phyloP scores from a whole-genome alignment of 2,797 vertebrate genomes.

The Chloroceryle inda region DNA sequence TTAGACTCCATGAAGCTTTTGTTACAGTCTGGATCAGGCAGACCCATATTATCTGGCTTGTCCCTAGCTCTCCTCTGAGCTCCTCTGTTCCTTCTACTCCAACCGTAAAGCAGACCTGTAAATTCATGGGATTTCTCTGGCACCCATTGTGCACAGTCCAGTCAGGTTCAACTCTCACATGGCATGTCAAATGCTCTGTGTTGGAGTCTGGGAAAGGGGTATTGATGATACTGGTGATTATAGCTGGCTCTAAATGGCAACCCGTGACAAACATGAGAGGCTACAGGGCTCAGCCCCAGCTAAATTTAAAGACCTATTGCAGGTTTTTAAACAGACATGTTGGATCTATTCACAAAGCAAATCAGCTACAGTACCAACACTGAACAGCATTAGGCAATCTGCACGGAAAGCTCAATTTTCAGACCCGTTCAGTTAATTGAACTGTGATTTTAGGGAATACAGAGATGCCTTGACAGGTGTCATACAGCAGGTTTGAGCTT shows the following conservation, averaged over 20 bases:
- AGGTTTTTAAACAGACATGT: not conserved
- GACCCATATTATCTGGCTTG: not conserved
- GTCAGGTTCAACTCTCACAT: not conserved
- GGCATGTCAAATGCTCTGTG: not conserved
- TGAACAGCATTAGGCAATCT: not conserved
- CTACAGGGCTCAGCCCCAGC: not conserved
- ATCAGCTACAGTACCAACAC: not conserved
- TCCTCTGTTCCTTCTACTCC: not conserved
- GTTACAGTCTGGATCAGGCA: not conserved
- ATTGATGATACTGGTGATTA: not conserved
- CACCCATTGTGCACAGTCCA: not conserved
- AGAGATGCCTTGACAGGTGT: not conserved
- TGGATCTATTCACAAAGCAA: not conserved
- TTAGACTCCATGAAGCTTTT: not conserved
- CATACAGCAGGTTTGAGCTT: not conserved
- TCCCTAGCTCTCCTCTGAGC: not conserved
- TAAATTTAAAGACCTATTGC: not conserved
- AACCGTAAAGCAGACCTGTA: not conserved
- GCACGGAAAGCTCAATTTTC: not conserved
- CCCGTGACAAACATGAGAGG: not conserved
- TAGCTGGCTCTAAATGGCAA: not conserved
- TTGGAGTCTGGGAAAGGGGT: not conserved
- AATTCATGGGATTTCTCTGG: not conserved
- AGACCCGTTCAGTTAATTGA: not conserved
- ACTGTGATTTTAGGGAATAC: not conserved